Conservation (phyloP, 1,140 invertebrate genomes). For the Trichogramma pretiosum region DNA sequence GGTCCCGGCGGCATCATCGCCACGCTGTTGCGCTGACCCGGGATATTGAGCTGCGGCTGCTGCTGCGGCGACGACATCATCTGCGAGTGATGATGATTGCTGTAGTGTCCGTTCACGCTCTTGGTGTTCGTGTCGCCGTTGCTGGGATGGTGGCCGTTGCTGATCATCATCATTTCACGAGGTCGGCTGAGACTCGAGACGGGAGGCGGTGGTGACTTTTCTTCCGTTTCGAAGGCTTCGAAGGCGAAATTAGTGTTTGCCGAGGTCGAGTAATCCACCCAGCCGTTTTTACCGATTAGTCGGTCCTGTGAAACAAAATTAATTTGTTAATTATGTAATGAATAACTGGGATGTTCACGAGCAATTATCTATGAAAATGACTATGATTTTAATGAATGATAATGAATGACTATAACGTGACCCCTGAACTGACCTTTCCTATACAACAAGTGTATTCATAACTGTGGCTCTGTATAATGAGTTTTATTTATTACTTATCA, state of each 20-base stretch:
- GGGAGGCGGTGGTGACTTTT: slow-evolving; percentile 48
- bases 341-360: too few relatives aligned
- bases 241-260: slow-evolving; percentile 82
- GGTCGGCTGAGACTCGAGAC: slow-evolving; percentile 38
- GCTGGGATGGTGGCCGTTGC: slow-evolving; percentile 19
- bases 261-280: slow-evolving; percentile 73
- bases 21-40: slow-evolving; percentile 17
- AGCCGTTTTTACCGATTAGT: slow-evolving; percentile 69
- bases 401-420: too few relatives aligned
- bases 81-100: slow-evolving; percentile 32
- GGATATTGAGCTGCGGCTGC: slow-evolving; percentile 34
- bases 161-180: slow-evolving; percentile 35
- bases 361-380: too few relatives aligned
- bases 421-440: too few relatives aligned
- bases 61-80: slow-evolving; percentile 25
- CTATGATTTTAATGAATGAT: too few relatives aligned
- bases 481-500: too few relatives aligned
- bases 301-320: slow-evolving; percentile 55
- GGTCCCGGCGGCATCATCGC: slow-evolving; percentile 31
- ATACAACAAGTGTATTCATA: too few relatives aligned
- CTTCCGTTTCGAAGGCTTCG: slow-evolving; percentile 73
- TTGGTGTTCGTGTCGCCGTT: slow-evolving; percentile 25
- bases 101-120: slow-evolving; percentile 19
- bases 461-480: too few relatives aligned
- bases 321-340: neutral